Evolutionary conservation across 2,113 vertebrate genomes (phyloP).

Genomic region (Vicugna pacos): DNA sequence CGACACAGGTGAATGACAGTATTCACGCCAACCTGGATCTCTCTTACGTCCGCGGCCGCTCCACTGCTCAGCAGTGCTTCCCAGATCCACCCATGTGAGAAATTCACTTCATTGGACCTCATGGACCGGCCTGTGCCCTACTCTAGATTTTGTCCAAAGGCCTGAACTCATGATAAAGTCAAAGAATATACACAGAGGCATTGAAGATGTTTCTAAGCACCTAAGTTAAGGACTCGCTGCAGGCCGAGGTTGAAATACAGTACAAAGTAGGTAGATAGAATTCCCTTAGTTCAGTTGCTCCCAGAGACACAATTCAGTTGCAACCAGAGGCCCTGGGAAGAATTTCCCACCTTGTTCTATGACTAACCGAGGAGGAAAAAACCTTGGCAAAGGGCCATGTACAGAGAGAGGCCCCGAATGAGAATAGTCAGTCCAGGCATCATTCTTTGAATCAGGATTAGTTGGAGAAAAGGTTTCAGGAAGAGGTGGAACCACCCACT

Average conservation of each 20-base stretch:
- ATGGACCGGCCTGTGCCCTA: background rate
- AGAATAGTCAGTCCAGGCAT: background rate
- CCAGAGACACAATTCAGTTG: background rate
- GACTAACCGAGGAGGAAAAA: background rate
- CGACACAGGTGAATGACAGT: background rate
- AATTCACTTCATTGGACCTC: background rate
- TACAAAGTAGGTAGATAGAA: background rate
- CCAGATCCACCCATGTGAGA: background rate
- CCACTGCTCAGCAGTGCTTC: background rate
- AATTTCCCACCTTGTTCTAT: background rate
- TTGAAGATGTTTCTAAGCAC: background rate
- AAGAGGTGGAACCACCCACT: background rate
- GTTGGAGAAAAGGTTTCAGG: background rate
- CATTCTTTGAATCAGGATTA: background rate
- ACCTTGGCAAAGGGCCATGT: background rate
- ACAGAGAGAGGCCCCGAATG: background rate
- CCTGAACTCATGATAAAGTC: background rate
- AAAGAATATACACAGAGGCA: background rate
- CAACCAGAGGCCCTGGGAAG: background rate
- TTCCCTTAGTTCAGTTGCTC: background rate
- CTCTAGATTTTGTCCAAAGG: slow-evolving; percentile 20
- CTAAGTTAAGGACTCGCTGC: background rate
- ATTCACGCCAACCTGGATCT: background rate
- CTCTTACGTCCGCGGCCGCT: background rate
- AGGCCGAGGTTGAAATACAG: background rate